Evolutionary conservation across 2,797 vertebrate genomes (phyloP), one percentile per base, ranked within the genome.

Genomic region (Heteromormyrus szaboi): DNA sequence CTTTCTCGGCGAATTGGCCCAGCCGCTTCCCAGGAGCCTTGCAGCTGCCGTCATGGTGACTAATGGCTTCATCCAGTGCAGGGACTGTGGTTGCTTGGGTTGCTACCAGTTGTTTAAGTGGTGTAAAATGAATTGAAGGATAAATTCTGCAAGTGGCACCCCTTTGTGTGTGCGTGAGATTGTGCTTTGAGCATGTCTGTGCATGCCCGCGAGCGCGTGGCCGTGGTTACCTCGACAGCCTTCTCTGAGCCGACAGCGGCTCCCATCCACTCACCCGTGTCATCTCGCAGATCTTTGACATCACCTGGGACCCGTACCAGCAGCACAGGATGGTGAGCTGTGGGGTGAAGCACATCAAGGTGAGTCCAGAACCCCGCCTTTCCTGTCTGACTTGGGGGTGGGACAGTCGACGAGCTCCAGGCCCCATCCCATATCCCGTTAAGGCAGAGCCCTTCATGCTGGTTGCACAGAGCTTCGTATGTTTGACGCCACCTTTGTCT

Each of bases 321-420:
- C 94, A 96, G 65, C 96, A 96, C 90, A 96, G 98, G 91, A 94
- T 98, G 54, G 97, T 98, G 92, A 99, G 97, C 96, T 99, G 98
- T 90, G 98, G 98, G 88, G 98, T 99, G 90, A 99, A 99, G 92
- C 98, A 99, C 93, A 99, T 99, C 93, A 99, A 99, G 97, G 98
- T 99, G 95, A 96, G 94, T 46, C 37, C 41, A 46, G 2, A n/a
- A 7, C 72, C 72, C 14, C 68, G 11, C 68, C 68, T 37, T 37
- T 14, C 33, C 68, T 17, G 68, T 72, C 6, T 65, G 22, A 29
- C 65, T 72, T 17, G 29, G 29, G 29, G 65, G 65, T 72, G 29
- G 29, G 29, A 8, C 72, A 46, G 72, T 29, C 7, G 17, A 46
- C 5, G 17, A 44, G 72, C 12, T 8, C 4, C 2, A 17, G 17